These are phyloP conservation scores for Epinephelus fuscoguttatus DNA, from an alignment of 2,113 vertebrate species.

Conservation along the genomic window DNA sequence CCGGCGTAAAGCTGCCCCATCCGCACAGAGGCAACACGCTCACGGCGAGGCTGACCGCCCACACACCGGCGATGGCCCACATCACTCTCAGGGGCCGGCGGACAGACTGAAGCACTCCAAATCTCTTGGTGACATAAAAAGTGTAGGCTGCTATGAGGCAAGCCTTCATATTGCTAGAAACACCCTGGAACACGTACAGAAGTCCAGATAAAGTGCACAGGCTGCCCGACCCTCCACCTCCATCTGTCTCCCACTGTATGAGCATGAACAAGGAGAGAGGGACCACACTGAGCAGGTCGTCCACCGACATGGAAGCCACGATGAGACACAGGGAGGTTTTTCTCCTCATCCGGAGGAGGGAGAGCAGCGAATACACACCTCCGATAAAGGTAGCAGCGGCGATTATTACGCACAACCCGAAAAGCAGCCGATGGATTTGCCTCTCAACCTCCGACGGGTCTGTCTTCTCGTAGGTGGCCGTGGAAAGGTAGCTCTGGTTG, in stretches of 20 bases:
- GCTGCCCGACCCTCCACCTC: conserved; percentile 68
- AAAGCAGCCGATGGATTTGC: conserved; percentile 84
- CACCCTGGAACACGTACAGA: conserved; percentile 92
- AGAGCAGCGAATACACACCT: conserved; percentile 89
- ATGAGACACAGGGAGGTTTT: conserved; percentile 89
- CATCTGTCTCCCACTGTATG: conserved; percentile 86
- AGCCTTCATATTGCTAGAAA: conserved; percentile 94
- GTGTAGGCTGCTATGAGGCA: conserved; percentile 92
- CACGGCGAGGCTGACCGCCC: conserved; percentile 89
- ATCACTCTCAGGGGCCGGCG: conserved; percentile 72
- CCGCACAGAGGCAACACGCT: conserved; percentile 91
- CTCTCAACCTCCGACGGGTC: conserved; percentile 78
- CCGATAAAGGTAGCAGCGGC: conserved; percentile 86
- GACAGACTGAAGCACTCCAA: conserved; percentile 75
- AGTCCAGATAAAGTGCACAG: conserved; percentile 91
- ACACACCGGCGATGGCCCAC: conserved; percentile 86
- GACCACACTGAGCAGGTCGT: conserved; percentile 91
- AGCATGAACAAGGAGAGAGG: conserved; percentile 90
- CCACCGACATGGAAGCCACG: conserved; percentile 92
- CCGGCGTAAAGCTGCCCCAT: conserved; percentile 90
- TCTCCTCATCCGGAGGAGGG: conserved; percentile 86
- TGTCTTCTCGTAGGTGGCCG: conserved; percentile 71
- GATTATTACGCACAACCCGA: conserved; percentile 88
- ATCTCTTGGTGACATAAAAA: conserved; percentile 87
- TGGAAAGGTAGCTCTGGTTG: conserved; percentile 85